A percentile compares a stretch with the other conserved stretches of the same genome.
phyloP scores from a whole-genome alignment of 37 sponge, comb jelly and placozoan genomes.

The Geodia barretti region DNA sequence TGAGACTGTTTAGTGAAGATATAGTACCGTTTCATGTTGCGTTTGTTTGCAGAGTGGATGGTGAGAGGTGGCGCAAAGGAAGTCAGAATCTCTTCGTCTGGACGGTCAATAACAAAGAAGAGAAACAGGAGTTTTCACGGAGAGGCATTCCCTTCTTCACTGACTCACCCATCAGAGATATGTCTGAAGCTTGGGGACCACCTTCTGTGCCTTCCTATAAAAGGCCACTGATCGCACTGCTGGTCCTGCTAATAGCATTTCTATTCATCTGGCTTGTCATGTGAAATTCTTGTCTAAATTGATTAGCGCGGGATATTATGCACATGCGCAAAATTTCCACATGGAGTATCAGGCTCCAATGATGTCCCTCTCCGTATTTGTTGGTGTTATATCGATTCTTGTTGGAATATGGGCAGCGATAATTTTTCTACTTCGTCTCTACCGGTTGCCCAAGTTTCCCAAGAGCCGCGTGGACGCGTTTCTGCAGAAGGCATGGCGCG shows the following conservation, averaged over 20 bases:
- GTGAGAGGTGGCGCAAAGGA: neutral
- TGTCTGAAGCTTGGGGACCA: neutral
- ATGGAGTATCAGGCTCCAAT: no score
- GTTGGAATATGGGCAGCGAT: neutral
- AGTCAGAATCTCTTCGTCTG: constrained; percentile 12
- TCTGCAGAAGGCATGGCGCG: neutral
- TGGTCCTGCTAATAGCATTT: no score
- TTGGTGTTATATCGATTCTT: no score
- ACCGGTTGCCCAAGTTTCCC: neutral
- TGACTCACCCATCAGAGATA: neutral
- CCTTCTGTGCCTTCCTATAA: no score
- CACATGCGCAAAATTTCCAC: no score
- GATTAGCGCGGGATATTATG: no score
- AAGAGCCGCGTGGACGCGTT: neutral
- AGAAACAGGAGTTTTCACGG: constrained; percentile 7
- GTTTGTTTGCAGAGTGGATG: neutral
- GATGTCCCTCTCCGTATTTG: no score
- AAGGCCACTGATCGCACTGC: no score
- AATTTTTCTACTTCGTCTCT: neutral
- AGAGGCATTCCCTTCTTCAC: neutral
- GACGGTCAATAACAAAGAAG: constrained; percentile 48
- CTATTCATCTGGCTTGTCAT: no score
- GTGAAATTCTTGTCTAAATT: no score
- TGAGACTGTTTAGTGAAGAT: no score
- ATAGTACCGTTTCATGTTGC: no score